Conservation (phyloP, 2,113 vertebrate genomes). For the Tachycineta bicolor region DNA sequence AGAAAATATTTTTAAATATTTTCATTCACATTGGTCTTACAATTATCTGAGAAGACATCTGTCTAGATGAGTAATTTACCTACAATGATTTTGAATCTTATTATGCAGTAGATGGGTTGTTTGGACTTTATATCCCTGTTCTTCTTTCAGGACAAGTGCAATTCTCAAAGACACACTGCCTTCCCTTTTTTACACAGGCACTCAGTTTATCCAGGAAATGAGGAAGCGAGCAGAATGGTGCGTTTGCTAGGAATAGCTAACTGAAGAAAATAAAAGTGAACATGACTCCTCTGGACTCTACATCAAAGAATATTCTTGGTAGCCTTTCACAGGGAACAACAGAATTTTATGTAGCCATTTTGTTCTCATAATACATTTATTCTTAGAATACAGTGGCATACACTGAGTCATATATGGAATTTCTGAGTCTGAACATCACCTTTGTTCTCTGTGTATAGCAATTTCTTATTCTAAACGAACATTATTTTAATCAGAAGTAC, state of each 20-base stretch:
- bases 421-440: neutral
- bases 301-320: slow-evolving; percentile 10
- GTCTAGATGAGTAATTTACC: neutral
- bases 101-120: neutral
- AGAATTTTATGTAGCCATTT: neutral
- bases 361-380: neutral
- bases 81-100: neutral
- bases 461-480: slow-evolving; percentile 5
- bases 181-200: neutral
- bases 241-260: neutral
- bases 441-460: neutral
- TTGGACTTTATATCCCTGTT: neutral
- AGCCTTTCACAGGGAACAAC: neutral
- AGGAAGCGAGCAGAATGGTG: neutral
- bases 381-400: neutral
- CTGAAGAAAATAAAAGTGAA: neutral
- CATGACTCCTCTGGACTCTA: neutral
- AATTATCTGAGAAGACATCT: neutral
- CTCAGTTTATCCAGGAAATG: neutral
- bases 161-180: neutral
- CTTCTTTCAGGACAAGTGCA: neutral
- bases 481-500: neutral
- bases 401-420: neutral
- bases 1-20: neutral
- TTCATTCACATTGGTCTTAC: neutral